Percentiles rank a stretch among this genome's conserved stretches.
These are phyloP conservation scores for Tachina fera DNA, from an alignment of 2,888 invertebrate genomes.

Conservation along the genomic window DNA sequence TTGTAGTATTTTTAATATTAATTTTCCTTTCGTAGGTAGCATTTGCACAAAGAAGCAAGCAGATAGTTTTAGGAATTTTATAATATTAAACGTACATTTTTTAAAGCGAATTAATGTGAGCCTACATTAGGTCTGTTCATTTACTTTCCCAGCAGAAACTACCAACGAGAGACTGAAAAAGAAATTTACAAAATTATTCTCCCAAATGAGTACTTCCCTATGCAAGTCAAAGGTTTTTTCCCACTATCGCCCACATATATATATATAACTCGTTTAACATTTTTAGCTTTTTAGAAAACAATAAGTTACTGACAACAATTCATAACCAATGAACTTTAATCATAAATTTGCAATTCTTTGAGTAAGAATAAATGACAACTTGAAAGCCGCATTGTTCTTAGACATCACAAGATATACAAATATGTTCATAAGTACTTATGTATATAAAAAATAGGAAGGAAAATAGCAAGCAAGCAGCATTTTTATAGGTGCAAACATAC, in stretches of 20 bases:
- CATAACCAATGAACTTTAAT: conserved; percentile 63
- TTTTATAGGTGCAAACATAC: neutral
- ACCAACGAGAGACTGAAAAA: no score
- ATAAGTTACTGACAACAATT: conserved; percentile 61
- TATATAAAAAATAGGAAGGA: neutral
- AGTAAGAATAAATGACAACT: conserved; percentile 35
- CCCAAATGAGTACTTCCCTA: neutral
- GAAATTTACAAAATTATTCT: no score
- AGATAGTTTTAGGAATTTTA: no score
- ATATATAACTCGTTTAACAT: neutral
- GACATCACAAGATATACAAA: neutral
- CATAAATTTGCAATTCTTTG: no score
- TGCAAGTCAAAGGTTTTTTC: neutral
- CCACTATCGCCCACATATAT: neutral
- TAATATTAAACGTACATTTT: no score
- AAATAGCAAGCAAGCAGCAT: neutral
- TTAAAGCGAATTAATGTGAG: no score
- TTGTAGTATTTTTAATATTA: neutral
- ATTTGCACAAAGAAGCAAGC: no score
- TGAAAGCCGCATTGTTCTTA: conserved; percentile 44
- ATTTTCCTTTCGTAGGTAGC: neutral
- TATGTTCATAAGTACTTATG: neutral
- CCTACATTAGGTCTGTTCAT: no score
- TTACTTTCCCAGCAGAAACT: no score
- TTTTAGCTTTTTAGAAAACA: conserved; percentile 28